Percentiles rank a stretch among this genome's conserved stretches.
Evolutionary conservation across 2,888 invertebrate genomes (phyloP).

Genomic region (Leptinotarsa tumamoca): DNA sequence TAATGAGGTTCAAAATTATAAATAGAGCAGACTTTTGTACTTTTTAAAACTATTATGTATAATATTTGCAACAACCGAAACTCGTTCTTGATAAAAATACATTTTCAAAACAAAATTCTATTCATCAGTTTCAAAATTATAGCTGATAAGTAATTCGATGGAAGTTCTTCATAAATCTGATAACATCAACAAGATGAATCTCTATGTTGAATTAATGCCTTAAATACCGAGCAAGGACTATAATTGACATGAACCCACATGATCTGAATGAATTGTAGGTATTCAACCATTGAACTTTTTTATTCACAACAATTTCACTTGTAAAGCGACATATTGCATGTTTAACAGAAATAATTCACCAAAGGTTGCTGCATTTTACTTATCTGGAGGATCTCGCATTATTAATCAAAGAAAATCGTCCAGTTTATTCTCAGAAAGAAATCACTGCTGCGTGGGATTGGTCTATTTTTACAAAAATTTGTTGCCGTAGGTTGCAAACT

Average conservation of each 20-base stretch:
- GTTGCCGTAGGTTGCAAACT: neutral
- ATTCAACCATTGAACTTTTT: conserved; percentile 6
- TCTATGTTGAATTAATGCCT: no score
- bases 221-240: no score
- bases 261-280: conserved; percentile 3
- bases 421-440: neutral
- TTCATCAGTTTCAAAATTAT: no score
- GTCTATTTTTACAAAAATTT: neutral
- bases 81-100: no score
- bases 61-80: no score
- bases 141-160: no score
- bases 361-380: neutral
- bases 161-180: no score
- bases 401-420: neutral
- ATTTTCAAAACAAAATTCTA: no score
- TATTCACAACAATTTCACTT: neutral
- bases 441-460: neutral
- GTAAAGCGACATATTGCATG: neutral
- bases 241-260: neutral
- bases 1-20: no score
- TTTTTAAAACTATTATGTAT: no score
- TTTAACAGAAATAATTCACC: neutral
- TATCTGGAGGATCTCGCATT: neutral
- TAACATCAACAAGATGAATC: no score
- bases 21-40: no score